Evolutionary conservation across 2,888 invertebrate genomes (phyloP).

Genomic region (Lithophane ornitopus): DNA sequence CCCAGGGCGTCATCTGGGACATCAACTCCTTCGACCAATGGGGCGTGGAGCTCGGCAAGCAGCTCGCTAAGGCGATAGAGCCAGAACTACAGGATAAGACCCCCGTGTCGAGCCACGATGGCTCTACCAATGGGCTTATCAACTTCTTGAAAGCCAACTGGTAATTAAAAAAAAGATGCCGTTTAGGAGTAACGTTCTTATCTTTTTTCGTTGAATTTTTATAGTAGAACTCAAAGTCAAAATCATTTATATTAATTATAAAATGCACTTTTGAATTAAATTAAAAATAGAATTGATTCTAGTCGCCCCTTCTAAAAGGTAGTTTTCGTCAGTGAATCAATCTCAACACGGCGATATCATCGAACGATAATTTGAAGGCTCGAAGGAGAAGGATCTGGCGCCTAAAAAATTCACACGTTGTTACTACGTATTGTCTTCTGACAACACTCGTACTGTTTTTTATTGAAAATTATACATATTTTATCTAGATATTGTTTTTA

Average conservation of each 20-base stretch:
- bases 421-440: background rate
- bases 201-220: background rate
- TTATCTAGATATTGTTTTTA: background rate
- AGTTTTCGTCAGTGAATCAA: too few species aligned
- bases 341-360: too few species aligned
- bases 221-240: background rate
- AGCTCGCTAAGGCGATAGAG: conserved; percentile 99
- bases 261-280: too few species aligned
- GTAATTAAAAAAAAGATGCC: conserved; percentile 62
- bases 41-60: conserved; percentile 99
- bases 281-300: too few species aligned
- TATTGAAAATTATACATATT: background rate
- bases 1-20: conserved; percentile 99
- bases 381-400: too few species aligned
- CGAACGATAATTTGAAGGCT: too few species aligned
- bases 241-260: too few species aligned
- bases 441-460: background rate
- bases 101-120: conserved; percentile 95
- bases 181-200: conserved; percentile 40
- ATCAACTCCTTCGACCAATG: conserved; percentile 99
- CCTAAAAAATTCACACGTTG: too few species aligned
- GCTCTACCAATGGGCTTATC: conserved; percentile 99
- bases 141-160: conserved; percentile 96
- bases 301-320: too few species aligned
- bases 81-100: conserved; percentile 95